Percentiles rank a stretch among this genome's conserved stretches.
phyloP scores from a whole-genome alignment of 2,113 vertebrate species.

The Oncorhynchus gorbuscha region DNA sequence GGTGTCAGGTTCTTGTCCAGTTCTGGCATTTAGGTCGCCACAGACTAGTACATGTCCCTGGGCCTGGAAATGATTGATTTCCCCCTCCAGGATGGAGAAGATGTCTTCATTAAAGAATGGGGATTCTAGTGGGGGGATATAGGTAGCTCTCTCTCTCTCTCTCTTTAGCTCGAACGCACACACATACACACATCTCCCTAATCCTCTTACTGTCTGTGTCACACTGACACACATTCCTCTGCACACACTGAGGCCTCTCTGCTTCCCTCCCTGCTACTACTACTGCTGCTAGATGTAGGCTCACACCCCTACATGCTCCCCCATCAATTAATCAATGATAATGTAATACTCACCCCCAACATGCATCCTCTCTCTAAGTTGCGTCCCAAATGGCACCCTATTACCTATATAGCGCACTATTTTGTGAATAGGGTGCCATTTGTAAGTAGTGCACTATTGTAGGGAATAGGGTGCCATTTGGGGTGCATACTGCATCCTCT shows the following conservation, averaged over 20 bases:
- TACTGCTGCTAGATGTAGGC: neutral
- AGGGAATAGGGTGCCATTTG: too few relatives aligned
- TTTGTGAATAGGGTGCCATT: too few relatives aligned
- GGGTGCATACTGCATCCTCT: neutral
- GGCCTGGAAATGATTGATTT: too few relatives aligned
- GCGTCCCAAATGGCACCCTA: neutral
- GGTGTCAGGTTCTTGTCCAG: too few relatives aligned
- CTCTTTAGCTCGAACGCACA: neutral
- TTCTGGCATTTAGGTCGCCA: too few relatives aligned
- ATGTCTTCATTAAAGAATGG: too few relatives aligned
- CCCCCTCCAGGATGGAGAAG: too few relatives aligned
- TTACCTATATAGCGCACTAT: too few relatives aligned
- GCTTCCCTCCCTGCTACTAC: neutral
- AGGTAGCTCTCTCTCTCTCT: neutral
- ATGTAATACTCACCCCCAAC: slow-evolving; percentile 8
- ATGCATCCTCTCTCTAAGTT: neutral
- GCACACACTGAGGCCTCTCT: neutral
- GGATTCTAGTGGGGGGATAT: too few relatives aligned
- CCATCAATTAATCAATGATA: slow-evolving; percentile 5
- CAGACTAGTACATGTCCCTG: too few relatives aligned
- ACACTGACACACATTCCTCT: slow-evolving; percentile 11
- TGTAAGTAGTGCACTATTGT: too few relatives aligned
- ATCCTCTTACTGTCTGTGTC: slow-evolving; percentile 8
- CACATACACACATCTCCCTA: neutral
- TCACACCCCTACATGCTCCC: neutral